Evolutionary conservation across 2,888 invertebrate genomes (phyloP).

Genomic region (Sesia bembeciformis): DNA sequence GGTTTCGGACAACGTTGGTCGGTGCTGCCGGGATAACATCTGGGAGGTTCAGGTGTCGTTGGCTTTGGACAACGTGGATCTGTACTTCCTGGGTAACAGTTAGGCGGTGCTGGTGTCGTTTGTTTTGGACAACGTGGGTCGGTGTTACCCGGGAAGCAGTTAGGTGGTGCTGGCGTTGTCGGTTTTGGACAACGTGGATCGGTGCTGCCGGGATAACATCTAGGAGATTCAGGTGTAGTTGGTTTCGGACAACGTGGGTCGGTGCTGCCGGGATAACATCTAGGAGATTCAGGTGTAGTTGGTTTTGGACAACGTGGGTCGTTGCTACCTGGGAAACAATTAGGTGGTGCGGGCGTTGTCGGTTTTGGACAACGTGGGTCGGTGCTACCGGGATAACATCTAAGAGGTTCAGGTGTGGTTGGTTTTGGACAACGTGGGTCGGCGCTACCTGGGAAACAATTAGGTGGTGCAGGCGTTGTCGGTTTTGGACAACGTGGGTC

Average conservation of each 20-base stretch:
- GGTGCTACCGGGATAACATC: no score
- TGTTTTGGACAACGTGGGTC: slow-evolving; percentile 19
- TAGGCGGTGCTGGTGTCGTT: slow-evolving; percentile 19
- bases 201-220: slow-evolving; percentile 35
- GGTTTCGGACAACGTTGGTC: slow-evolving; percentile 28
- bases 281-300: slow-evolving; percentile 19
- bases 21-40: slow-evolving; percentile 35
- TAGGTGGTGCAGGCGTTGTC: slow-evolving; percentile 14
- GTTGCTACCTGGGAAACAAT: slow-evolving; percentile 36
- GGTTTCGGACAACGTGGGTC: slow-evolving; percentile 23
- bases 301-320: slow-evolving; percentile 28
- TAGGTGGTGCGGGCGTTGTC: slow-evolving; percentile 12
- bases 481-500: slow-evolving; percentile 28
- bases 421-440: slow-evolving; percentile 18
- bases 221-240: slow-evolving; percentile 14
- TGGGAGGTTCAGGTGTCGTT: slow-evolving; percentile 22
- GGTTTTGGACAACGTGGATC: slow-evolving; percentile 28
- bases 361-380: not conserved
- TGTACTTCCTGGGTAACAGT: slow-evolving; percentile 35
- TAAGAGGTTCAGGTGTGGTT: slow-evolving; percentile 6
- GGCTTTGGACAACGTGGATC: slow-evolving; percentile 33
- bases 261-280: slow-evolving; percentile 32
- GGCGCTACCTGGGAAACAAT: not conserved
- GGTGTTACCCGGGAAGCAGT: slow-evolving; percentile 24
- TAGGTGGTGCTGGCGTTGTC: slow-evolving; percentile 14